phyloP scores from a whole-genome alignment of 2,888 invertebrate genomes.

The Acronicta aceris region DNA sequence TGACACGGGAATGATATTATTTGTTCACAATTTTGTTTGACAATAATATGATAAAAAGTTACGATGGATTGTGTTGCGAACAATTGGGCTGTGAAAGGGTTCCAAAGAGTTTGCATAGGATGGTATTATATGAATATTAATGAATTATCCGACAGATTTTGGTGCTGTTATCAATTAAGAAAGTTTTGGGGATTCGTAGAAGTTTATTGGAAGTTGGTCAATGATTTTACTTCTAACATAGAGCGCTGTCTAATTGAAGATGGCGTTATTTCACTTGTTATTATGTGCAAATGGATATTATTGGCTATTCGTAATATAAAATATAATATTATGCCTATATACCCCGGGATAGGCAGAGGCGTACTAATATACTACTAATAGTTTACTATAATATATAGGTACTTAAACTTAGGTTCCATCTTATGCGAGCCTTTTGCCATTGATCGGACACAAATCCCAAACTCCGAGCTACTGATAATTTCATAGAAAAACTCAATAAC shows the following conservation, averaged over 20 bases:
- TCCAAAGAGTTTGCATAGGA: conserved; percentile 51
- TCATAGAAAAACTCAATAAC: too few species aligned
- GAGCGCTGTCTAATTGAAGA: not conserved
- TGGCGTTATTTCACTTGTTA: not conserved
- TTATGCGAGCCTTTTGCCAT: too few species aligned
- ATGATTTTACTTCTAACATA: conserved; percentile 12
- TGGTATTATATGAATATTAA: conserved; percentile 58
- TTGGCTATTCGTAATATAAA: not conserved
- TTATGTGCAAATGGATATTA: not conserved
- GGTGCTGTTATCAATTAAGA: conserved; percentile 49
- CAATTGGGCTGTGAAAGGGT: conserved; percentile 55
- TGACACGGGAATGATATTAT: conserved; percentile 64
- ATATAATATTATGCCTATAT: not conserved
- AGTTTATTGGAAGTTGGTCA: conserved; percentile 31
- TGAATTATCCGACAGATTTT: conserved; percentile 51
- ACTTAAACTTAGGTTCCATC: too few species aligned
- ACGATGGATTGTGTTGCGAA: conserved; percentile 56
- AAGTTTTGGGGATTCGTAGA: conserved; percentile 28
- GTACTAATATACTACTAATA: too few species aligned
- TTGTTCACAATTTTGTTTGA: conserved; percentile 62
- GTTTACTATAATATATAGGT: too few species aligned
- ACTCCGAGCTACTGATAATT: too few species aligned
- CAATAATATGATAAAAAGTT: conserved; percentile 65
- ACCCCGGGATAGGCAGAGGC: not conserved
- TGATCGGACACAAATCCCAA: too few species aligned